Conservation (phyloP, 2,797 vertebrate genomes). For the Sternotherus odoratus region DNA sequence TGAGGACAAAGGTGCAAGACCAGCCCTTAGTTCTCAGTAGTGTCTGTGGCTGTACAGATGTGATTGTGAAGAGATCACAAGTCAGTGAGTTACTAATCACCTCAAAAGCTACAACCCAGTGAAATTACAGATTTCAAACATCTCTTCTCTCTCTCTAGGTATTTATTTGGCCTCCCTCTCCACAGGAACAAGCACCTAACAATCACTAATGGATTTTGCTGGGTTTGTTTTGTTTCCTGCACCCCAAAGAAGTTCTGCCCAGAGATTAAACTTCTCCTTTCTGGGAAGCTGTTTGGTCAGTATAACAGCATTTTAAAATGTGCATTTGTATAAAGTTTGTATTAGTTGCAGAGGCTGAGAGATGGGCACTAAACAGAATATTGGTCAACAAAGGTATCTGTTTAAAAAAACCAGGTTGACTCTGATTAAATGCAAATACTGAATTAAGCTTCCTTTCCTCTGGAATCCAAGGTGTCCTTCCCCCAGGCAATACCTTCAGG, state of each 20-base stretch:
- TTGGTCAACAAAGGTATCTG: not conserved
- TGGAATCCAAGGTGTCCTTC: not conserved
- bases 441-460: not conserved
- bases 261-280: not conserved
- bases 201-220: not conserved
- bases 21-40: no score
- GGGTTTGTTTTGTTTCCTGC: not conserved
- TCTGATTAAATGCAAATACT: rapidly evolving
- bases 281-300: not conserved
- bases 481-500: not conserved
- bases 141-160: not conserved
- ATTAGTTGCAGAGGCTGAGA: not conserved
- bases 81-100: no score
- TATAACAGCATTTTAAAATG: not conserved
- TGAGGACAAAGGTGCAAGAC: no score
- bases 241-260: not conserved
- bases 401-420: not conserved
- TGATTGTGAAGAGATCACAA: no score
- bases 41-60: no score
- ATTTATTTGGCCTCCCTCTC: not conserved
- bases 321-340: not conserved
- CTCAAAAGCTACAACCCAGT: no score
- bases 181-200: not conserved
- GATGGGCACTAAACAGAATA: no score
- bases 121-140: no score